Evolutionary conservation across 2,797 vertebrate species (phyloP).

Genomic region (Betta splendens): DNA sequence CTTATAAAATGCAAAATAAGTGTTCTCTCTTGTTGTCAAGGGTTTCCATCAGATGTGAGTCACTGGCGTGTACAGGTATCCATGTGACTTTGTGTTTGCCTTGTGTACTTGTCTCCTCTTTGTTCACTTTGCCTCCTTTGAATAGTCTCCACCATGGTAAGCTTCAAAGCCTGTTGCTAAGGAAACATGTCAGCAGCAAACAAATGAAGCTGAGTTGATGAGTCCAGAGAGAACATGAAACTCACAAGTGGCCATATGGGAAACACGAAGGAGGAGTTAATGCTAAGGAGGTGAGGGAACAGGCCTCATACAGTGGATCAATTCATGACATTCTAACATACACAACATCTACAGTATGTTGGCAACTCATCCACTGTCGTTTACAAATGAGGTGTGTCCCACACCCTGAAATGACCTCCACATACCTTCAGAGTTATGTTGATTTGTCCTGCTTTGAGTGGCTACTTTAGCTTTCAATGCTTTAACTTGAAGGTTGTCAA

Average conservation of each 20-base stretch:
- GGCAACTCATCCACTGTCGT: too few relatives aligned
- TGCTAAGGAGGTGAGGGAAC: not conserved
- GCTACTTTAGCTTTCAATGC: too few relatives aligned
- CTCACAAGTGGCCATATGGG: slow-evolving; percentile 55
- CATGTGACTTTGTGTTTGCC: slow-evolving; percentile 36
- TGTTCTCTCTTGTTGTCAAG: too few relatives aligned
- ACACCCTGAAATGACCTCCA: too few relatives aligned
- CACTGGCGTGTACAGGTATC: slow-evolving; percentile 26
- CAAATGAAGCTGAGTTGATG: slow-evolving; percentile 64
- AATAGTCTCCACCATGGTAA: slow-evolving; percentile 44
- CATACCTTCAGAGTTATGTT: too few relatives aligned
- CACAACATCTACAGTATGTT: too few relatives aligned
- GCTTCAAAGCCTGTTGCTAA: slow-evolving; percentile 58
- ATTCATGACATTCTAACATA: slow-evolving; percentile 37
- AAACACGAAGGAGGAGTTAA: slow-evolving; percentile 33
- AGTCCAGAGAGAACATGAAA: slow-evolving; percentile 54
- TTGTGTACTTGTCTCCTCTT: slow-evolving; percentile 41
- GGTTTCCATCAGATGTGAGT: slow-evolving; percentile 25
- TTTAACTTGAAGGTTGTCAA: too few relatives aligned
- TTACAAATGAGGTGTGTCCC: too few relatives aligned
- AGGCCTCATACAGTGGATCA: not conserved
- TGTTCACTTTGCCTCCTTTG: slow-evolving; percentile 47
- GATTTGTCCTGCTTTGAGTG: too few relatives aligned
- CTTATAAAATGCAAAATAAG: slow-evolving; percentile 59
- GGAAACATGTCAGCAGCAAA: slow-evolving; percentile 61